Evolutionary conservation across 2,888 invertebrate genomes (phyloP), one percentile per base, ranked within the genome.

Genomic region (Melanostoma mellinum): DNA sequence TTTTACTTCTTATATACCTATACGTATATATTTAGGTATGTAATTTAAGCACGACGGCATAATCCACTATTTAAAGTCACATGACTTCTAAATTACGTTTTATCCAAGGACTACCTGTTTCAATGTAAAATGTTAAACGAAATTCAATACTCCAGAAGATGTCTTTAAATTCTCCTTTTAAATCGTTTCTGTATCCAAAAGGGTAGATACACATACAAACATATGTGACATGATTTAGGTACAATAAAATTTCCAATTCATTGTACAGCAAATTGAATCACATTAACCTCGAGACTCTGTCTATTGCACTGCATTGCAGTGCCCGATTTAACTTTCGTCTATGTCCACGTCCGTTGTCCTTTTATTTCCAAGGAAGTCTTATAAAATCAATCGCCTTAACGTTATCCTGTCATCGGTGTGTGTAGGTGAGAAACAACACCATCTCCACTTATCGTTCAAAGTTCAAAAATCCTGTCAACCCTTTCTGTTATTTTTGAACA

Each of bases 351-450:
- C 8, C 33, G 20, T 67, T 65, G 55, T 77, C 53, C 52, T 50
- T 61, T 56, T 36, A 30, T 67, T 55, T 42, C 44, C 42, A 30
- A 72, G 38, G 81, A 82, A 82, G 68, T 73, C 81, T 30, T 82
- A 82, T 40, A 82, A 82, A 77, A 63, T 72, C 77, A 73, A 77
- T 73, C 44, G 72, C 72, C 67, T 77, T 73, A 80, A 38, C 40
- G 20, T 44, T 55, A 58, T 53, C 58, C 56, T 71, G 53, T 67
- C 58, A 46, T 10, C 46, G 35, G 36, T 60, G 35, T 44, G 20
- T 20, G 20, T 4, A 38, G 0, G 53, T 40, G 10, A 32, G 6
- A 65, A 52, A 53, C n/a, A 46, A 75, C 58, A 58, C 67, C 38
- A 71, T 48, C 67, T 58, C 9, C 8, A 36, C 56, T 33, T 42